phyloP scores from a whole-genome alignment of 2,797 vertebrate species.

The Octomys mimax region DNA sequence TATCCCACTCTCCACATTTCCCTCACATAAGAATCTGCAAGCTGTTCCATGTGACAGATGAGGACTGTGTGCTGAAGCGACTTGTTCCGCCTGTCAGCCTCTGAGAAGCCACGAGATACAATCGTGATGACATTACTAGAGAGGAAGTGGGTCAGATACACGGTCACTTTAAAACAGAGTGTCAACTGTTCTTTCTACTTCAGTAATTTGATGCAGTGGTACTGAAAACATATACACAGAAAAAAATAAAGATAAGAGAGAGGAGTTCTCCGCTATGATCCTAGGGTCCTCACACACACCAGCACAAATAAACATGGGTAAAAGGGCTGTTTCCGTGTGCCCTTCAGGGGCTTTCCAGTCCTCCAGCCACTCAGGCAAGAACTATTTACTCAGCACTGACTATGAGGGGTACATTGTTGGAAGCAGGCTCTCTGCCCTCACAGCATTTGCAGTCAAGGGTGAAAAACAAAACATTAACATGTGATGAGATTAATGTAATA shows the following conservation, averaged over 20 bases:
- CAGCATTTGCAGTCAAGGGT: not conserved
- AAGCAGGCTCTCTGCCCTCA: constrained; percentile 9
- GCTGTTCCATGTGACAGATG: constrained; percentile 88
- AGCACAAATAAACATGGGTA: not conserved
- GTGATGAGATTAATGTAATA: constrained; percentile 39
- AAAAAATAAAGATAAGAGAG: not conserved
- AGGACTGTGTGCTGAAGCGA: constrained; percentile 84
- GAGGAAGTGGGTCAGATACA: constrained; percentile 87
- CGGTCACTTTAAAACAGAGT: constrained; percentile 87
- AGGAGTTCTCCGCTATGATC: not conserved
- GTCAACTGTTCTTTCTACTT: constrained; percentile 84
- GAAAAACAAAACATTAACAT: not conserved
- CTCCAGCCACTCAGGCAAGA: constrained; percentile 19
- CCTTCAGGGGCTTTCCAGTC: constrained; percentile 67
- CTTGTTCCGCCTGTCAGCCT: constrained; percentile 90
- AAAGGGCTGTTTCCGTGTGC: constrained; percentile 63
- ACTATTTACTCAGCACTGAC: constrained; percentile 20
- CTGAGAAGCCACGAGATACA: constrained; percentile 83
- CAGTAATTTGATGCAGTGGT: constrained; percentile 85
- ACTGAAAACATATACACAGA: constrained; percentile 62
- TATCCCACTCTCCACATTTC: constrained; percentile 81
- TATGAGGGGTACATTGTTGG: not conserved
- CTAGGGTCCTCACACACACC: not conserved
- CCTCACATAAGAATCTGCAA: constrained; percentile 87
- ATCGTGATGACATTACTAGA: constrained; percentile 85